Conservation (phyloP, 2,113 vertebrate species). For the Megaceryle torquata region DNA sequence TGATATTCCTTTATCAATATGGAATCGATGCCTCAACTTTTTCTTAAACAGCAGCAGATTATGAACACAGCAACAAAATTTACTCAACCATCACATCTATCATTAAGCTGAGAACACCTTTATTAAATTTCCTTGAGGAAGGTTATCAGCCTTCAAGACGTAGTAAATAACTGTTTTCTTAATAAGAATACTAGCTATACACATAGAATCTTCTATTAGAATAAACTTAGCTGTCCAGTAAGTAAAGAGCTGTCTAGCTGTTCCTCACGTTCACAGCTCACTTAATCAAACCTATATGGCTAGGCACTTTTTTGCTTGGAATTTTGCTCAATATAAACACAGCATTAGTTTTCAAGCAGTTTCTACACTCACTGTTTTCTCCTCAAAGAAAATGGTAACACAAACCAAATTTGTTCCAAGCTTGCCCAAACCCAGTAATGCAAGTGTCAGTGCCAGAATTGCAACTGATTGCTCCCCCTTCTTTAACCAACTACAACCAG, state of each 20-base stretch:
- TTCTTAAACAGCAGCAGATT: neutral
- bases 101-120: neutral
- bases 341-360: neutral
- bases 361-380: neutral
- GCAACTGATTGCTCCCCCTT: neutral
- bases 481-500: neutral
- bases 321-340: neutral
- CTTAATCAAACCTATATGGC: neutral
- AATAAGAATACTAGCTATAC: neutral
- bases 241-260: neutral
- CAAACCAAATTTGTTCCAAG: accelerated
- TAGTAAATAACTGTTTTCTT: neutral
- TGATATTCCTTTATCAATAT: neutral
- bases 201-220: neutral
- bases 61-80: neutral
- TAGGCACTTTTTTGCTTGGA: neutral
- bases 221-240: neutral
- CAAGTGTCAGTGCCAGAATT: neutral
- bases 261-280: neutral
- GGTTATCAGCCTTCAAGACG: neutral
- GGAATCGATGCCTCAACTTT: neutral
- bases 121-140: neutral
- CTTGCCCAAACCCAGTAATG: neutral
- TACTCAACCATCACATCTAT: neutral
- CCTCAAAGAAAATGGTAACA: neutral